A percentile compares a stretch with the other conserved stretches of the same genome.
Evolutionary conservation across 2,888 invertebrate species (phyloP).

Genomic region (Mactromeris polynyma): DNA sequence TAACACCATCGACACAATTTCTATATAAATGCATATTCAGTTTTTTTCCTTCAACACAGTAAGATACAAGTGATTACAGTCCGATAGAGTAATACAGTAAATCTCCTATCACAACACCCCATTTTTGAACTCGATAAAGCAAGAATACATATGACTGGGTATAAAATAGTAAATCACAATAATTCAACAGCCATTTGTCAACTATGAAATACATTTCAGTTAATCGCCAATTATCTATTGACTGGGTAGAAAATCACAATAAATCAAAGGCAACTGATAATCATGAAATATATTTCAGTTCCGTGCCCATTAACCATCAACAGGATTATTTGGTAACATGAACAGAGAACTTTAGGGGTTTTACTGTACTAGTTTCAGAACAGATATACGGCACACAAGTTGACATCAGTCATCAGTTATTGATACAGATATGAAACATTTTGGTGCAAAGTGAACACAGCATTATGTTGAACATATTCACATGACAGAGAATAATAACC

Average conservation of each 20-base stretch:
- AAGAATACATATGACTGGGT: not conserved
- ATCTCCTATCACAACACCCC: not conserved
- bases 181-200: not conserved
- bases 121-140: not conserved
- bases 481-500: not conserved
- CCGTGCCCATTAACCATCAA: not conserved
- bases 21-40: not conserved
- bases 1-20: not conserved
- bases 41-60: not conserved
- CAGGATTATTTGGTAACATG: not conserved
- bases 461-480: not conserved
- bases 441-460: slow-evolving; percentile 14
- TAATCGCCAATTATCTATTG: no score
- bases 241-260: no score
- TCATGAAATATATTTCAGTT: not conserved
- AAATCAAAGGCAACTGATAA: no score
- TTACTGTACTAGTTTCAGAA: slow-evolving; percentile 15
- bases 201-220: not conserved
- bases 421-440: not conserved
- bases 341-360: not conserved
- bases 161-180: not conserved
- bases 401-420: not conserved
- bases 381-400: not conserved
- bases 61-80: not conserved
- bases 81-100: slow-evolving; percentile 1